Conservation (phyloP, 2,113 vertebrate genomes). For the Cinclus cinclus region DNA sequence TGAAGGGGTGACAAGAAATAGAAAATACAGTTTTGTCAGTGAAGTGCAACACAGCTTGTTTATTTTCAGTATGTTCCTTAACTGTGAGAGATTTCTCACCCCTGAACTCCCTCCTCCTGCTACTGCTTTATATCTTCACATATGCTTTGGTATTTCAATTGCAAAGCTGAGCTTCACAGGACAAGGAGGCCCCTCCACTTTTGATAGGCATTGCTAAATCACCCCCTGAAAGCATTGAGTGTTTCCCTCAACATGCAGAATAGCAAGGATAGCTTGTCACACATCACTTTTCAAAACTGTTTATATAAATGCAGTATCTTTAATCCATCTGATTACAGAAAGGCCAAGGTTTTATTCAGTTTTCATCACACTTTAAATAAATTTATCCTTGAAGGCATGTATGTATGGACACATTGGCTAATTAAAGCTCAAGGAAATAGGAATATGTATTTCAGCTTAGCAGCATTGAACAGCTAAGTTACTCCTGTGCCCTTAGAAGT, state of each 20-base stretch:
- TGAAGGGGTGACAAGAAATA: neutral
- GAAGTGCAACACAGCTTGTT: neutral
- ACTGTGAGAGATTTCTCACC: neutral
- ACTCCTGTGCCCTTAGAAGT: neutral
- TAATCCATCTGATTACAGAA: neutral
- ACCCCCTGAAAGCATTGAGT: accelerated
- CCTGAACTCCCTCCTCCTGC: neutral
- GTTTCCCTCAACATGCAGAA: neutral
- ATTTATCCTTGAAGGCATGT: neutral
- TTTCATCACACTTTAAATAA: neutral
- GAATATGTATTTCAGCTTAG: neutral
- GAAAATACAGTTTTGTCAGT: neutral
- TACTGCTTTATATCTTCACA: neutral
- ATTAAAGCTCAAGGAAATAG: neutral
- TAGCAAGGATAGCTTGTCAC: neutral
- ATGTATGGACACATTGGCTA: neutral
- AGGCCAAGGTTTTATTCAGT: neutral
- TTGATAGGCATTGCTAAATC: neutral
- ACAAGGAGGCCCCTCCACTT: neutral
- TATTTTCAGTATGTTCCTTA: neutral
- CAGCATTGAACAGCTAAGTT: neutral
- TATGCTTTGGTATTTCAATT: neutral
- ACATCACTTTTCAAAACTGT: neutral
- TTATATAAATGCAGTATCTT: neutral
- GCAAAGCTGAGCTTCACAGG: neutral